Base-by-base conservation (phyloP, 2,888 invertebrate genomes). In the Minunthozetes semirufus region DNA sequence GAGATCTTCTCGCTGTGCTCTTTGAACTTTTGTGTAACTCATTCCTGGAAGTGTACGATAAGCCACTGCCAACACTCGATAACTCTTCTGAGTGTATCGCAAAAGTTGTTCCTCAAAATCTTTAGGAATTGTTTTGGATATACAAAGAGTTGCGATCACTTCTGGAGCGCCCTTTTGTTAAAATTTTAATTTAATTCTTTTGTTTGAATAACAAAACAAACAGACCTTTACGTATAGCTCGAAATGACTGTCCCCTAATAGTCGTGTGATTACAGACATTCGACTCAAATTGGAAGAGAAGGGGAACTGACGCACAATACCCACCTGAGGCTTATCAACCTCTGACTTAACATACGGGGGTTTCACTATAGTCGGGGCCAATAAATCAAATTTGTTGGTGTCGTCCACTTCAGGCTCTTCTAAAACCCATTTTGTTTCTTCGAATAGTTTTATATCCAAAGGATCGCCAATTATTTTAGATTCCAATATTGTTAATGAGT, bases 31-130 rank as follows among this genome's bases (percentile, higher is more conserved):
- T 19, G 68, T 22, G n/a, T 74, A 88, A 19, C 84, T 85, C 56
- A 88, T 80, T 75, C 86, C 86, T 80, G 88, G 86, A 72, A 97
- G 83, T 9, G 89, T 86, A 74, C 89, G 88, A 77, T 90, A 90
- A 0, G 92, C 93, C 78, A 94, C 83, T 0, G 91, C 93, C 79
- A 94, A 90, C 0, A 94, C 93, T 66, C 94, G 86, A 83, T 88
- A 92, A 0, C 94, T 94, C 80, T 89, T 88, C 22, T 89, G 88
- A 0, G 93, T 91, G 82, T 90, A 96, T 66, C 88, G 87, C 79
- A 91, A 90, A 46, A 97, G 83, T 29, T 91, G 87, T 27, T 89
- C 87, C 73, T 88, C 87, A 80, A 94, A 89, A 82, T 94, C 89
- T 5, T 86, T 84, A 0, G 96, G 96, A 63, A 96, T 71, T 27